Base-by-base conservation (phyloP, 2,888 invertebrate species). In the Macroteleia sp. region DNA sequence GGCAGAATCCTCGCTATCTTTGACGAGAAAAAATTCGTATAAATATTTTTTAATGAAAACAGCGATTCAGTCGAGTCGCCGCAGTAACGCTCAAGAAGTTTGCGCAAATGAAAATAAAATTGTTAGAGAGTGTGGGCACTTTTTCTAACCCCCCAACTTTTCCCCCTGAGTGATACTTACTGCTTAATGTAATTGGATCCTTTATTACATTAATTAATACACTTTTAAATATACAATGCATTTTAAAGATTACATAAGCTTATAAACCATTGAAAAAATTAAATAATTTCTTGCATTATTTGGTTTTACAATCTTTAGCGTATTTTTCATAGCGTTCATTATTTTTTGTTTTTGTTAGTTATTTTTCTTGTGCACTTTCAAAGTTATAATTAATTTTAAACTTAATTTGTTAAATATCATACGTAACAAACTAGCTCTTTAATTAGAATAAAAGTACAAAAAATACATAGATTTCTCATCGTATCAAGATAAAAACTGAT, bases 1-100 rank as follows among this genome's bases (percentile, higher is more conserved):
- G 34, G n/a, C n/a, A n/a, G 28, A 70, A 52, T 62, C 36, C 54
- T n/a, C 52, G 61, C 70, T 75, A 77, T 79, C 80, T 82, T 81
- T 82, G 79, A 80, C 77, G 79, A 73, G 70, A 2, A 41, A 14
- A 74, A 67, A 76, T 74, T 79, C 66, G 75, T 77, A 77, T 75
- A 80, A 79, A 80, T 78, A 75, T 78, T 81, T 81, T 82, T 82
- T 81, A 82, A 82, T 78, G 79, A 78, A 82, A 79, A 81, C 80
- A 77, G 69, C 57, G 36, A 48, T 64, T 48, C 66, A 48, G 44
- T 44, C 52, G 54, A 25, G 62, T 52, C 52, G 42, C 46, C 57
- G 39, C 16, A 52, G 36, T 5, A 22, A 12, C 17, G 42, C 39
- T 59, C 25, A 30, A 48, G 64, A 48, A 73, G 22, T 64, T 64